A percentile compares a stretch with the other conserved stretches of the same genome.
Evolutionary conservation across 2,888 invertebrate genomes (phyloP).

Genomic region (Alitta virens): DNA sequence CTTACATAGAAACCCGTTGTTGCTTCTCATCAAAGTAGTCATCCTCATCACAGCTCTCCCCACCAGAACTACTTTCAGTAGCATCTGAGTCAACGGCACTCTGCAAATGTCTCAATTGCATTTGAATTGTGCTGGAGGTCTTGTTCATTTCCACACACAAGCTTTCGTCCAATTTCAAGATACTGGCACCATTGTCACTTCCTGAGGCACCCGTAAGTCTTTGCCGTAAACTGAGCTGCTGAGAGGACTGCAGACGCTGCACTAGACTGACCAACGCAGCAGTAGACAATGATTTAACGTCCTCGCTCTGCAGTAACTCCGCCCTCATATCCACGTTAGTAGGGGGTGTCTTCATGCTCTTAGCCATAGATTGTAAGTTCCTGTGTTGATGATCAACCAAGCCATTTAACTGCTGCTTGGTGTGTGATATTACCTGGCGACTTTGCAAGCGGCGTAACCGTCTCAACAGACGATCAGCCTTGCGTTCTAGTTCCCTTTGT

Average conservation of each 20-base stretch:
- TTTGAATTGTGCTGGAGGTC: slow-evolving; percentile 70
- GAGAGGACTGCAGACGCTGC: slow-evolving; percentile 61
- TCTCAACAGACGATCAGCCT: slow-evolving; percentile 71
- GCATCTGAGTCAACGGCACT: slow-evolving; percentile 85
- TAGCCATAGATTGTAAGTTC: slow-evolving; percentile 45
- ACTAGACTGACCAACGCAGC: slow-evolving; percentile 64
- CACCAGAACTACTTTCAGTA: slow-evolving; percentile 89
- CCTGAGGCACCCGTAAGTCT: slow-evolving; percentile 6
- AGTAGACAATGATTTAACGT: slow-evolving; percentile 57
- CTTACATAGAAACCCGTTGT: not conserved
- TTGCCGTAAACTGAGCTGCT: slow-evolving; percentile 31
- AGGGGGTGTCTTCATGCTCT: slow-evolving; percentile 18
- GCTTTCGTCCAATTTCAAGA: slow-evolving; percentile 41
- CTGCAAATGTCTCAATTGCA: slow-evolving; percentile 73
- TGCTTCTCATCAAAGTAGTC: slow-evolving; percentile 19
- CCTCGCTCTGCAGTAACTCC: slow-evolving; percentile 51
- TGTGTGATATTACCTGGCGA: slow-evolving; percentile 72
- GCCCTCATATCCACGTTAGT: slow-evolving; percentile 36
- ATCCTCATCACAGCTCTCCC: slow-evolving; percentile 80
- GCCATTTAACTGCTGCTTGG: slow-evolving; percentile 75
- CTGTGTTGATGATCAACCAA: slow-evolving; percentile 72
- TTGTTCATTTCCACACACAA: slow-evolving; percentile 62
- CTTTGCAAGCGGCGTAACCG: slow-evolving; percentile 76
- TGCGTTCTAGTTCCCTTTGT: slow-evolving; percentile 68
- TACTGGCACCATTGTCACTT: slow-evolving; percentile 23